A percentile compares a stretch with the other conserved stretches of the same genome.
Evolutionary conservation across 2,113 vertebrate genomes (phyloP).

Genomic region (Physeter macrocephalus): DNA sequence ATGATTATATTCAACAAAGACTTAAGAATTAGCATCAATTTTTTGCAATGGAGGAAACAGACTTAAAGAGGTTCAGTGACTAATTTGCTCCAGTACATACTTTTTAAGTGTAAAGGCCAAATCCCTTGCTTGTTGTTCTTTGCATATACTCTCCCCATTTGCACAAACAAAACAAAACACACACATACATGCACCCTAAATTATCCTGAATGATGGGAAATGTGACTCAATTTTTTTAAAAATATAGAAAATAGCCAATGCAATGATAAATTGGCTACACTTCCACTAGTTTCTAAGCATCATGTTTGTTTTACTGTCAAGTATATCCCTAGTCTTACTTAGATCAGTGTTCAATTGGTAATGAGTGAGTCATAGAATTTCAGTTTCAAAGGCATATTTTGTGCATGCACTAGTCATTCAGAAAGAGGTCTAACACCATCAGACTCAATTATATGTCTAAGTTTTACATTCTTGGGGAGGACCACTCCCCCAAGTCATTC

Average conservation of each 20-base stretch:
- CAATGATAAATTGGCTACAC: neutral
- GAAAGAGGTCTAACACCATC: neutral
- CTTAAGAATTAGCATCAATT: neutral
- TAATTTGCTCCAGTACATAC: neutral
- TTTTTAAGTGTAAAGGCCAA: neutral
- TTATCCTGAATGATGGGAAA: neutral
- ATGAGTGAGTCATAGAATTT: neutral
- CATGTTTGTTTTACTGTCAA: neutral
- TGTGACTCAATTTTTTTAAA: neutral
- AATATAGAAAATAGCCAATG: neutral
- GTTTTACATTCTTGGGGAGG: neutral
- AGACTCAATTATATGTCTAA: neutral
- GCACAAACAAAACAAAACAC: neutral
- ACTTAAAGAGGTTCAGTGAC: neutral
- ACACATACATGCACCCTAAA: neutral
- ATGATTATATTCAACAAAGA: neutral
- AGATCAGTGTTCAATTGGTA: neutral
- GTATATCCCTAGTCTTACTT: neutral
- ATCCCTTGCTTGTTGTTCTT: neutral
- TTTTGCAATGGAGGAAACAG: neutral
- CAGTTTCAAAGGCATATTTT: neutral
- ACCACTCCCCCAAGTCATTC: neutral
- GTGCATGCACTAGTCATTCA: neutral
- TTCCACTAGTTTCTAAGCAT: neutral
- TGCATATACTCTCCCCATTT: neutral